Base-by-base conservation (phyloP, 2,797 vertebrate species). In the Chelon labrosus region DNA sequence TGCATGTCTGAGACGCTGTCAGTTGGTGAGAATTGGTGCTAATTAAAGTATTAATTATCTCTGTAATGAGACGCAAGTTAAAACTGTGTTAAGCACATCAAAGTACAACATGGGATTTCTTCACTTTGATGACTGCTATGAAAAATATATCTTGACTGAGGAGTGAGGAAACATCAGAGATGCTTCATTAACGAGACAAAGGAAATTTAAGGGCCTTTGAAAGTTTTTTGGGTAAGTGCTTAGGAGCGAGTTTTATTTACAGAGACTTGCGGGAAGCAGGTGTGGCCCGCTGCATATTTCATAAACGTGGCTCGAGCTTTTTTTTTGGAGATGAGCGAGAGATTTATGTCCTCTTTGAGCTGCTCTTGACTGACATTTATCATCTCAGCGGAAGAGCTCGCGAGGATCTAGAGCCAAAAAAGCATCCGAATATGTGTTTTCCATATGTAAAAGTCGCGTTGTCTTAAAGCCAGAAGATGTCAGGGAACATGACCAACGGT, bases 31-130 rank as follows among this genome's bases (percentile, higher is more conserved):
- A 89, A 90, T 87, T 76, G 82, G 78, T 89, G 85, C 83, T 93
- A 92, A 93, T 93, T 93, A 90, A 92, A 91, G 79, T 84, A 89
- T 92, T 92, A 91, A 92, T 92, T 92, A 87, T 92, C 82, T 91
- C 83, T 85, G 88, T 90, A 92, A 92, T 93, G 89, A 89, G 89
- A 87, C 64, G 47, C 44, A 70, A 91, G 89, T 92, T 87, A 83
- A 88, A 92, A 91, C 79, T 85, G 77, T 64, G 70, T 88, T 87
- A 90, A 91, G 83, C 84, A 86, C 91, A 89, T 93, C 91, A 92
- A 93, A 92, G 91, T 85, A 75, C 86, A 54, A 82, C 88, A 71
- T 84, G 88, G 90, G 88, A 87, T 90, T 92, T 86, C 87, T 85
- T 83, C 82, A 76, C 90, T 93, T 92, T 94, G 91, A 93, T 90